Percentiles rank a stretch among this genome's conserved stretches.
phyloP scores from a whole-genome alignment of 2,888 invertebrate genomes.

The Torymus texanus region DNA sequence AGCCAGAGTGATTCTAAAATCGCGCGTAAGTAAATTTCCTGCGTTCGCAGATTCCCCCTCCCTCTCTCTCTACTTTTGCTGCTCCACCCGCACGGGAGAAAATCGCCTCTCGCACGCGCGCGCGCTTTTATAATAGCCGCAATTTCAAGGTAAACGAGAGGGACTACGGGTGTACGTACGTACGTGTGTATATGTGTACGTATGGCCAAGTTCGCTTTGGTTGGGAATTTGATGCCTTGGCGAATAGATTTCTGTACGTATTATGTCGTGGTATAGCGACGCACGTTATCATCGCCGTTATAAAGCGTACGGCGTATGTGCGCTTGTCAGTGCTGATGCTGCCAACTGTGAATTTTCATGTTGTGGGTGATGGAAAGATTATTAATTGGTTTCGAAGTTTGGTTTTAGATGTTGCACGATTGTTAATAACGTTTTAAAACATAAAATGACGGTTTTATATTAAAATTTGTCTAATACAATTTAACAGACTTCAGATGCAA shows the following conservation, averaged over 20 bases:
- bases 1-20: slow-evolving; percentile 17
- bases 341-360: no score
- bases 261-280: background rate
- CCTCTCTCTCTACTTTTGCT: background rate
- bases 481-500: no score
- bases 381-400: no score
- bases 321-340: no score
- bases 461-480: no score
- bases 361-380: no score
- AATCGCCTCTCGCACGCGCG: slow-evolving; percentile 21
- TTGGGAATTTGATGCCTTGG: slow-evolving; percentile 23
- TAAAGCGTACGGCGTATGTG: no score
- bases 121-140: slow-evolving; percentile 45
- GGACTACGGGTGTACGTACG: background rate
- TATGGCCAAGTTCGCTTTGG: slow-evolving; percentile 14
- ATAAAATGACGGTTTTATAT: no score
- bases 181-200: background rate
- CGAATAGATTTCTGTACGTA: slow-evolving; percentile 38
- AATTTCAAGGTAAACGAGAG: slow-evolving; percentile 55
- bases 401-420: no score
- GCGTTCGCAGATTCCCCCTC: slow-evolving; percentile 7
- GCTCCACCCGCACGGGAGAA: slow-evolving; percentile 9
- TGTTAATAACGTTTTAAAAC: no score
- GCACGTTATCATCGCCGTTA: slow-evolving; percentile 33
- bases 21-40: slow-evolving; percentile 48